A percentile compares a stretch with the other conserved stretches of the same genome.
phyloP scores from a whole-genome alignment of 2,888 invertebrate genomes.

The Monochamus alternatus region DNA sequence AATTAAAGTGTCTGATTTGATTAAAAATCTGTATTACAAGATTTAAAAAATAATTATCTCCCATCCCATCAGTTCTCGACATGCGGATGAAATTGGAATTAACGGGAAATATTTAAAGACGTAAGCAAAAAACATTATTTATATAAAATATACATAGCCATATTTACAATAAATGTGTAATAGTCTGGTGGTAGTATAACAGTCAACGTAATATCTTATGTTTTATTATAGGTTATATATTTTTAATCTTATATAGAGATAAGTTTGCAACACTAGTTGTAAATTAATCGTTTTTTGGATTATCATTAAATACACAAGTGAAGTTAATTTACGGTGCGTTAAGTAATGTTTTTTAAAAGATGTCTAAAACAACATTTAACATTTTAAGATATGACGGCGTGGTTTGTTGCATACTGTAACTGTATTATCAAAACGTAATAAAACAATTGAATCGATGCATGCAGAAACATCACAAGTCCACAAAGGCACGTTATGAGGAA shows the following conservation, averaged over 20 bases:
- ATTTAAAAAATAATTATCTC: background rate
- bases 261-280: slow-evolving; percentile 28
- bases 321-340: slow-evolving; percentile 22
- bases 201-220: slow-evolving; percentile 28
- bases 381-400: background rate
- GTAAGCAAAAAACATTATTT: background rate
- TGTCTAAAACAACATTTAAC: slow-evolving; percentile 7
- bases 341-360: slow-evolving; percentile 23
- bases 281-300: slow-evolving; percentile 29
- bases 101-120: background rate
- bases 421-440: too few species aligned
- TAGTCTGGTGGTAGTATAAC: background rate
- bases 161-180: background rate
- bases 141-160: too few species aligned
- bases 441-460: too few species aligned
- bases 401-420: background rate
- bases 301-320: slow-evolving; percentile 27
- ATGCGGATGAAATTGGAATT: background rate
- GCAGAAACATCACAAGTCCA: too few species aligned
- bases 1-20: slow-evolving; percentile 24
- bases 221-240: slow-evolving; percentile 32
- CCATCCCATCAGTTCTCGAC: background rate
- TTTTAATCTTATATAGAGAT: slow-evolving; percentile 27
- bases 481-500: too few species aligned
- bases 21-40: slow-evolving; percentile 9